phyloP scores from a whole-genome alignment of 2,113 vertebrate species.

The Enhydra lutris region DNA sequence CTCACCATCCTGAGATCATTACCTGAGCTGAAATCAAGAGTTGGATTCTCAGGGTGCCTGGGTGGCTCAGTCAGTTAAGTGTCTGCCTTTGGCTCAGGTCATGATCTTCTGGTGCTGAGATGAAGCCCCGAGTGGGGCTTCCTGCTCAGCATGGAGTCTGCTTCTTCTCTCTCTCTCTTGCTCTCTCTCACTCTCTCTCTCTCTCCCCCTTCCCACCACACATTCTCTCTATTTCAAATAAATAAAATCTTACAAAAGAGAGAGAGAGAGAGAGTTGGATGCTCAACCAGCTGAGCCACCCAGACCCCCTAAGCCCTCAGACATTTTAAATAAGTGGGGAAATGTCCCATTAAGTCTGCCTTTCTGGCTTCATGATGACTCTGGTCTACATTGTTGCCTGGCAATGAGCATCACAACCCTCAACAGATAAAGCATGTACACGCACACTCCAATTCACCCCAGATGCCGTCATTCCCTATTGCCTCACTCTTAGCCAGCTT shows the following conservation, averaged over 20 bases:
- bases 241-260: neutral
- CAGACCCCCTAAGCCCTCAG: neutral
- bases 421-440: accelerated
- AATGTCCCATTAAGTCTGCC: neutral
- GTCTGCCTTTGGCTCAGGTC: no score
- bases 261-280: neutral
- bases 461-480: neutral
- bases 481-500: neutral
- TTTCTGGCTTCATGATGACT: neutral
- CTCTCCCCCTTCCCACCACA: neutral
- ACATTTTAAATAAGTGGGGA: neutral
- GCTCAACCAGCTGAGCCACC: neutral
- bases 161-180: no score
- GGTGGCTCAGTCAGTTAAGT: no score
- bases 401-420: neutral
- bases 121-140: no score
- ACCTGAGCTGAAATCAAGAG: neutral
- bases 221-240: neutral
- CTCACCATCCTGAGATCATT: neutral
- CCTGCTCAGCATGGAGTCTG: no score
- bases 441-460: neutral
- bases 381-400: neutral
- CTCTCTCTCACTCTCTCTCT: no score
- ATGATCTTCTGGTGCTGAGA: no score
- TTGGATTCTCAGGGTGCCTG: neutral